These are phyloP conservation scores for Macrocentrus cingulum DNA, from an alignment of 1,140 invertebrate genomes.

Conservation along the genomic window DNA sequence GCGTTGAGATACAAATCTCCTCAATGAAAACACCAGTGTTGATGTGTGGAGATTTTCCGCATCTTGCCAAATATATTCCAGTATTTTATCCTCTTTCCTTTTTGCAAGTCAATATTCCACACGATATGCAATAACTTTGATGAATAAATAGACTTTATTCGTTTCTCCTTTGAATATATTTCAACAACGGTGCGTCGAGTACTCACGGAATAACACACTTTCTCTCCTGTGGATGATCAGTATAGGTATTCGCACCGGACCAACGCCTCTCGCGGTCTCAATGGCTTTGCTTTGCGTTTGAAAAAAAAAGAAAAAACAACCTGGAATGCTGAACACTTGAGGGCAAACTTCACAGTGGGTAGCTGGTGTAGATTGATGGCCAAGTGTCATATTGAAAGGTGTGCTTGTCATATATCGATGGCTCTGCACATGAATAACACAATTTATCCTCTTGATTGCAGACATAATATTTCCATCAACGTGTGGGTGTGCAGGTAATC, in stretches of 20 bases:
- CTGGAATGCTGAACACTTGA: too few species aligned
- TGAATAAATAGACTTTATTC: conserved; percentile 35
- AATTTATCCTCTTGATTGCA: not conserved
- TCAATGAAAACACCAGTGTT: conserved; percentile 6
- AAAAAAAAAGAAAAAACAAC: too few species aligned
- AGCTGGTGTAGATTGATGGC: not conserved
- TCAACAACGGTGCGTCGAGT: too few species aligned
- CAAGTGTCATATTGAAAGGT: not conserved
- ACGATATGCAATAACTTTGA: too few species aligned
- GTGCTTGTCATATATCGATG: not conserved
- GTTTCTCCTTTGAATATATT: not conserved
- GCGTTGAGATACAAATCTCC: conserved; percentile 11
- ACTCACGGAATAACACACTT: not conserved
- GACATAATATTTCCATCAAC: conserved; percentile 6
- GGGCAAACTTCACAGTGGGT: too few species aligned
- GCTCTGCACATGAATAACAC: not conserved
- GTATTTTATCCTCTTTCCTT: too few species aligned
- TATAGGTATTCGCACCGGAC: not conserved
- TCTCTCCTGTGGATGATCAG: too few species aligned
- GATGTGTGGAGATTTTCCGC: too few species aligned
- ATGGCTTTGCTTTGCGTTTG: not conserved
- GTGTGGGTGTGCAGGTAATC: not conserved
- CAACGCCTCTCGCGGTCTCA: not conserved
- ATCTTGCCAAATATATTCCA: too few species aligned
- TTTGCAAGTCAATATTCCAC: too few species aligned